Evolutionary conservation across 2,797 vertebrate species (phyloP).

Genomic region (Hyperoplus immaculatus): DNA sequence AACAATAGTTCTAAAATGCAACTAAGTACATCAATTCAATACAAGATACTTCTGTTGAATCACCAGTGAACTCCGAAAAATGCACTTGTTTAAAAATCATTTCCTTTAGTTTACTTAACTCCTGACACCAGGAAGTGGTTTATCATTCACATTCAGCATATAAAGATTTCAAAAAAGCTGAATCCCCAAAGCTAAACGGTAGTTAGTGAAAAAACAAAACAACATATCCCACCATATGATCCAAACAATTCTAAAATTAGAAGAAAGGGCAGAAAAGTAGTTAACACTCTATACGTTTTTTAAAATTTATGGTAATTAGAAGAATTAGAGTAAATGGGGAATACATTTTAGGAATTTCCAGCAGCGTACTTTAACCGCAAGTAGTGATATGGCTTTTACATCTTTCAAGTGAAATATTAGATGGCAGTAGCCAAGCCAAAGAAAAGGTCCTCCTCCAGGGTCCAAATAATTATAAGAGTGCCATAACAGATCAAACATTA

Average conservation of each 20-base stretch:
- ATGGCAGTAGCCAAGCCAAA: constrained; percentile 75
- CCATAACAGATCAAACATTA: constrained; percentile 81
- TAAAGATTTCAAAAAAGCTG: background rate
- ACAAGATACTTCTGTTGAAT: background rate
- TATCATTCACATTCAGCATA: background rate
- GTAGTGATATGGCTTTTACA: constrained; percentile 64
- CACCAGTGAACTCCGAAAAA: background rate
- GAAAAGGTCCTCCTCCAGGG: constrained; percentile 78
- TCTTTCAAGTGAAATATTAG: constrained; percentile 80
- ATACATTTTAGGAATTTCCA: constrained; percentile 55
- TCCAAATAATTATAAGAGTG: constrained; percentile 81
- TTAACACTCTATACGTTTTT: background rate
- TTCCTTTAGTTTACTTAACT: background rate
- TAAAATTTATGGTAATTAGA: constrained; percentile 40
- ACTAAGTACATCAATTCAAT: background rate
- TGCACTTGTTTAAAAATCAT: background rate
- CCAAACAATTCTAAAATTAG: background rate
- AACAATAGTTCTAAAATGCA: background rate
- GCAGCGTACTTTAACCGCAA: constrained; percentile 45
- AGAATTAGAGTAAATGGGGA: constrained; percentile 25
- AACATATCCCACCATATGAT: background rate
- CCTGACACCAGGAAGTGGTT: background rate
- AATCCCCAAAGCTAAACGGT: background rate
- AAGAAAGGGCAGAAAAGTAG: background rate
- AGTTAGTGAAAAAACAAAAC: background rate